phyloP scores from a whole-genome alignment of 2,113 vertebrate genomes.

The Lucifuga dentata region DNA sequence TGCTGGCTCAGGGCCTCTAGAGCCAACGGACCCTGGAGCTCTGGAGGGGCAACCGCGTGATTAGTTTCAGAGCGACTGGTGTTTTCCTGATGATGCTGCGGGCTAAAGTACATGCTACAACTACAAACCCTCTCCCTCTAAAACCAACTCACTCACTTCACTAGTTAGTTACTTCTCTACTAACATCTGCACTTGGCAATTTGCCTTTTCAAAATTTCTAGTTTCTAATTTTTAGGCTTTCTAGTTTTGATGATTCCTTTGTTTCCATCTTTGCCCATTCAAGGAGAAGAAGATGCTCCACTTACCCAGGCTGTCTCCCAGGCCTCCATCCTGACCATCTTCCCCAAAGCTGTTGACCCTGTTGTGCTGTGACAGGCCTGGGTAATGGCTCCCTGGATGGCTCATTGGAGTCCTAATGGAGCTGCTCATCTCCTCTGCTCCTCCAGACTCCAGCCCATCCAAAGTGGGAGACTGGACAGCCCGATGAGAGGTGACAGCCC shows the following conservation, averaged over 20 bases:
- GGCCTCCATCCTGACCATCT: slow-evolving; percentile 86
- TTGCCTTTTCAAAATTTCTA: no score
- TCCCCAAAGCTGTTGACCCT: slow-evolving; percentile 92
- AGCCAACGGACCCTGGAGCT: slow-evolving; percentile 88
- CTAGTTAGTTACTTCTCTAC: no score
- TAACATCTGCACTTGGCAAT: no score
- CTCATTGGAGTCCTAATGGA: slow-evolving; percentile 88
- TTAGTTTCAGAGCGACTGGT: slow-evolving; percentile 9
- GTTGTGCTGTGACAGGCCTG: slow-evolving; percentile 85
- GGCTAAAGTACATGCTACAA: not conserved
- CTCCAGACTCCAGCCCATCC: slow-evolving; percentile 85
- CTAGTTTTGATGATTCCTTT: no score
- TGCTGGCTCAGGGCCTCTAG: slow-evolving; percentile 91
- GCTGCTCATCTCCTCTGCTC: slow-evolving; percentile 86
- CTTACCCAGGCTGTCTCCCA: slow-evolving; percentile 92
- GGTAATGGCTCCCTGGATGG: slow-evolving; percentile 83
- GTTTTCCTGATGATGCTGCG: not conserved
- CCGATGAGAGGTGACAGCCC: slow-evolving; percentile 85
- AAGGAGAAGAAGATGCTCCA: slow-evolving; percentile 11
- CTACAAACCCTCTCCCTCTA: no score
- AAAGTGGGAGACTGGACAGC: slow-evolving; percentile 89
- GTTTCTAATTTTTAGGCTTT: no score
- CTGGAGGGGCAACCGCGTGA: slow-evolving; percentile 58
- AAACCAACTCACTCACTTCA: no score
- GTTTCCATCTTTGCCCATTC: not conserved